Conservation (phyloP, 2,888 invertebrate species). For the Epistrophe grossulariae region DNA sequence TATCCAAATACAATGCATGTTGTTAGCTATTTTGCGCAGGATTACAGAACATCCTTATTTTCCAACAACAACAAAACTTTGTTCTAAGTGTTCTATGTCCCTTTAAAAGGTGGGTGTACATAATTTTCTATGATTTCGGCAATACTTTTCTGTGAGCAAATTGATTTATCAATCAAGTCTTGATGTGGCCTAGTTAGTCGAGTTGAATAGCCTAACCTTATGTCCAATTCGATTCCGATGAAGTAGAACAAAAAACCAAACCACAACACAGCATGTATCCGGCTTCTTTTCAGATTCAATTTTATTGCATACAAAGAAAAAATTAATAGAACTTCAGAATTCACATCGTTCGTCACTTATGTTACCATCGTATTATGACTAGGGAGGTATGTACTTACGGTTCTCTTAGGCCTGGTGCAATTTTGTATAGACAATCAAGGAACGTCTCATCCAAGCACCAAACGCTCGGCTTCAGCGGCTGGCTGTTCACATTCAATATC, state of each 20-base stretch:
- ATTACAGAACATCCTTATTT: neutral
- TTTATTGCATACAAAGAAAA: slow-evolving; percentile 15
- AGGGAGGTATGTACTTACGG: slow-evolving; percentile 88
- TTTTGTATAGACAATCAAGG: slow-evolving; percentile 90
- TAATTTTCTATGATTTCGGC: slow-evolving; percentile 1
- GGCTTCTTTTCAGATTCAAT: slow-evolving; percentile 42
- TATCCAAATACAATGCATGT: slow-evolving; percentile 1
- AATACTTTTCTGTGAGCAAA: neutral
- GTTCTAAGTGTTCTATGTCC: neutral
- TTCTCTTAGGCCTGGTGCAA: slow-evolving; percentile 91
- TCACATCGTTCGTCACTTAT: neutral
- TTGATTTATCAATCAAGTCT: slow-evolving; percentile 27
- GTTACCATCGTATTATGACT: neutral
- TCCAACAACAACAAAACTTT: neutral
- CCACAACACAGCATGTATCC: slow-evolving; percentile 29
- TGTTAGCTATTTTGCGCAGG: slow-evolving; percentile 23
- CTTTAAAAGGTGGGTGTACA: slow-evolving; percentile 15
- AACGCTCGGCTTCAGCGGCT: slow-evolving; percentile 90
- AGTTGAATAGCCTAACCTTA: slow-evolving; percentile 35
- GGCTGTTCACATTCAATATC: slow-evolving; percentile 93
- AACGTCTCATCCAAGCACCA: slow-evolving; percentile 91
- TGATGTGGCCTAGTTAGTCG: slow-evolving; percentile 11
- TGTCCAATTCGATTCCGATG: slow-evolving; percentile 14
- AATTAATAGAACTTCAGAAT: slow-evolving; percentile 4
- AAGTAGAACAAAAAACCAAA: slow-evolving; percentile 12